phyloP scores from a whole-genome alignment of 2,113 vertebrate genomes.

The Sander lucioperca region DNA sequence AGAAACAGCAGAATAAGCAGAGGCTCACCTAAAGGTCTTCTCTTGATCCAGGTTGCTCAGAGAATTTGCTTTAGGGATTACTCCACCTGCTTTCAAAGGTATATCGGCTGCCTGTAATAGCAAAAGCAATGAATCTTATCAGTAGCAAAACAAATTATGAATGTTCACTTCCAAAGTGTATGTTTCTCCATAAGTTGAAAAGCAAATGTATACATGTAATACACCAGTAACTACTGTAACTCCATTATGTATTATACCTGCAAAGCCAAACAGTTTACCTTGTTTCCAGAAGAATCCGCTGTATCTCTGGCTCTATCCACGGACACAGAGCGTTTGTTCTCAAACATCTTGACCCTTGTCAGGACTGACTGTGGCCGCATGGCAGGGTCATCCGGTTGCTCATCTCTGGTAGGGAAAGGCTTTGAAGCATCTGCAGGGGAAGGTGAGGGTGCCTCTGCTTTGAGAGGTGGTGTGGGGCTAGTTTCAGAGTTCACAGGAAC shows the following conservation, averaged over 20 bases:
- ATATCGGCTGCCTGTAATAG: conserved; percentile 87
- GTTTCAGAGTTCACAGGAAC: conserved; percentile 80
- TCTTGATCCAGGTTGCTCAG: conserved; percentile 94
- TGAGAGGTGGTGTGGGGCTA: conserved; percentile 81
- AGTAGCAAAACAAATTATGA: background rate
- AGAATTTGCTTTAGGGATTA: conserved; percentile 90
- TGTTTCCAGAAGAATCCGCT: conserved; percentile 82
- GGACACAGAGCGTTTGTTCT: conserved; percentile 93
- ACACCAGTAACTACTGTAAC: background rate
- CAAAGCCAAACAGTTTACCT: conserved; percentile 79
- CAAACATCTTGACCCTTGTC: conserved; percentile 97
- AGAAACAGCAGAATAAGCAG: background rate
- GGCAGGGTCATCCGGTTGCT: conserved; percentile 89
- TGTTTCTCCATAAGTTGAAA: background rate
- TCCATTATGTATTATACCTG: background rate
- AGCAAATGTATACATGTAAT: background rate
- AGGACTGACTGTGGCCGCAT: conserved; percentile 96
- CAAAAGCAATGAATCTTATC: conserved; percentile 15
- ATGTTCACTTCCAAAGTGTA: background rate
- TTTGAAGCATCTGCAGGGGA: conserved; percentile 75
- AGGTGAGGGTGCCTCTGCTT: conserved; percentile 85
- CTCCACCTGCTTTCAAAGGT: conserved; percentile 88
- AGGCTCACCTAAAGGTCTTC: conserved; percentile 91
- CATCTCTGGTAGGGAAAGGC: conserved; percentile 82
- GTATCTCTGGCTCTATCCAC: conserved; percentile 91